These are phyloP conservation scores for Euura lappo DNA, from an alignment of 1,140 invertebrate species.

Conservation along the genomic window DNA sequence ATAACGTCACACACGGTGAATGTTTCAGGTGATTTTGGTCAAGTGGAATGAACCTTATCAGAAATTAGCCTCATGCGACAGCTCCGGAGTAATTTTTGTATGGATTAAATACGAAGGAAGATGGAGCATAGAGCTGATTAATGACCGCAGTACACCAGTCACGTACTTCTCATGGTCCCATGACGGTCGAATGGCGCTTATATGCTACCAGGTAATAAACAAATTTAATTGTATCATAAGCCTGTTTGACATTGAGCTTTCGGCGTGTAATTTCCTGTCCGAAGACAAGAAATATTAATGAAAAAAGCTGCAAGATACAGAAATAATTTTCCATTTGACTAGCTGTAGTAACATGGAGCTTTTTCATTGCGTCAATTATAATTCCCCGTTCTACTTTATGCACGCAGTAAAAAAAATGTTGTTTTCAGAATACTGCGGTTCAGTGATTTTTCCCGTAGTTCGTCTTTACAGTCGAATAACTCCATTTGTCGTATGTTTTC, in stretches of 20 bases:
- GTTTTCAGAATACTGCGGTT: too few species aligned
- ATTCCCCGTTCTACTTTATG: too few species aligned
- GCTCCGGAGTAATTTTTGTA: conserved; percentile 97
- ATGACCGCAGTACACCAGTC: conserved; percentile 95
- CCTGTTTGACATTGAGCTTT: too few species aligned
- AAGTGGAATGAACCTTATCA: conserved; percentile 99
- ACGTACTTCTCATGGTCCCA: conserved; percentile 98
- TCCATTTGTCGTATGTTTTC: too few species aligned
- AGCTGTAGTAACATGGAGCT: not conserved
- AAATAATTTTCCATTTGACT: not conserved
- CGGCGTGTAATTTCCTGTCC: too few species aligned
- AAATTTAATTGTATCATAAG: too few species aligned
- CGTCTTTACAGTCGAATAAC: too few species aligned
- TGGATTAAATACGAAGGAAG: conserved; percentile 99
- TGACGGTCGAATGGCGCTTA: conserved; percentile 96
- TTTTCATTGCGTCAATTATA: too few species aligned
- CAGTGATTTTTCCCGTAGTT: too few species aligned
- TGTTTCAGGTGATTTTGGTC: conserved; percentile 87
- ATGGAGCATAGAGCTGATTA: conserved; percentile 99
- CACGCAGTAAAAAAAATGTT: too few species aligned
- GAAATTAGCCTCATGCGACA: conserved; percentile 97
- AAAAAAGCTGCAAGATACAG: not conserved
- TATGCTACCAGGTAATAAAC: conserved; percentile 87
- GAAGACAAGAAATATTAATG: not conserved
- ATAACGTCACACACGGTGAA: not conserved